Conservation (phyloP, 2,888 invertebrate genomes). For the Hypomecis punctinalis region DNA sequence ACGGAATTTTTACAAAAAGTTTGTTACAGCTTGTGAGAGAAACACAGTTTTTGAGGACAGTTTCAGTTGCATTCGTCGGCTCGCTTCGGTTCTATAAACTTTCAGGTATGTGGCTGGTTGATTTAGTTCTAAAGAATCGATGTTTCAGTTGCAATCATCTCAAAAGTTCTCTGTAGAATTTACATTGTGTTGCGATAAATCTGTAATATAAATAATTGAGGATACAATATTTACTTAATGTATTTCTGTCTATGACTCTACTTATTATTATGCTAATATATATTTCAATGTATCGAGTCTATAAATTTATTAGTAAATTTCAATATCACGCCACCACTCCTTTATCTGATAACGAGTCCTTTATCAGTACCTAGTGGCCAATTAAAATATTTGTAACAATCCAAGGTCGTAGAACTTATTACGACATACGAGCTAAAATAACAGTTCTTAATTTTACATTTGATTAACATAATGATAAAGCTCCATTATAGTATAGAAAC, state of each 20-base stretch:
- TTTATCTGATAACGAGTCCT: conserved; percentile 33
- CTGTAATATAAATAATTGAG: no score
- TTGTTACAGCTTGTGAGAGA: conserved; percentile 24
- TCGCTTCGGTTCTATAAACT: conserved; percentile 59
- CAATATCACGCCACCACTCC: conserved; percentile 24
- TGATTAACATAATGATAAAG: conserved; percentile 2
- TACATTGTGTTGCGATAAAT: background rate
- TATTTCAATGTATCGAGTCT: background rate
- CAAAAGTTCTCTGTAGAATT: background rate
- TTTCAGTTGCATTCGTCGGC: conserved; percentile 18
- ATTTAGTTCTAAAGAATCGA: background rate
- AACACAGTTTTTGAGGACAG: conserved; percentile 23
- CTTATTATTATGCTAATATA: background rate
- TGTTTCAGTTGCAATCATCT: background rate
- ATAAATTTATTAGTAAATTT: conserved; percentile 4
- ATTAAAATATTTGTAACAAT: conserved; percentile 20
- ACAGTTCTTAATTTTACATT: conserved; percentile 1
- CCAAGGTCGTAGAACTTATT: conserved; percentile 17
- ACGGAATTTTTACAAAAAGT: conserved; percentile 38
- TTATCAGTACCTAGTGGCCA: conserved; percentile 14
- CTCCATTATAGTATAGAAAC: background rate
- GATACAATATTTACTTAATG: no score
- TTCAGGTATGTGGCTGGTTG: conserved; percentile 48
- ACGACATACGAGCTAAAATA: background rate
- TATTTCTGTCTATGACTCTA: no score